Evolutionary conservation across 2,113 vertebrate genomes (phyloP).

Genomic region (Cryptotis parvus): DNA sequence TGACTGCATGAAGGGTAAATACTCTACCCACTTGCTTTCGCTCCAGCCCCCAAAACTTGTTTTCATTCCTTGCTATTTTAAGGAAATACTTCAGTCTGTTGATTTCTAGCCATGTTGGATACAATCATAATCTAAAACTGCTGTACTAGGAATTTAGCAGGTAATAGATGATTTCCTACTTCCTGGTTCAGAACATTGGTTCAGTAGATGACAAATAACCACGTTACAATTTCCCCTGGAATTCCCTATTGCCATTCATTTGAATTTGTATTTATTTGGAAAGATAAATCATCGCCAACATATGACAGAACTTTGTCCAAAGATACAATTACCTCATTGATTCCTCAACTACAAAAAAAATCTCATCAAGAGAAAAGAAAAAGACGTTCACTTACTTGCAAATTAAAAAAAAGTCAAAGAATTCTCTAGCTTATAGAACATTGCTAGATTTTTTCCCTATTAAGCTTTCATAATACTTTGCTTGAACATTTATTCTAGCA

Average conservation of each 20-base stretch:
- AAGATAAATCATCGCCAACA: conserved; percentile 44
- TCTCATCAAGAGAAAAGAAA: conserved; percentile 40
- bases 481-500: not conserved
- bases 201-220: conserved; percentile 40
- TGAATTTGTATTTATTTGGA: conserved; percentile 61
- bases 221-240: not conserved
- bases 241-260: conserved; percentile 47
- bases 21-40: no score
- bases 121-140: conserved; percentile 32
- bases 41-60: no score
- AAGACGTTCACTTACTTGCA: conserved; percentile 5
- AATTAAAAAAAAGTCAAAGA: not conserved
- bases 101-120: conserved; percentile 13
- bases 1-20: no score
- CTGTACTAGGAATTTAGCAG: not conserved
- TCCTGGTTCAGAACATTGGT: not conserved
- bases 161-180: not conserved
- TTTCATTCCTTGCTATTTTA: not conserved
- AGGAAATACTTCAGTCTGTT: not conserved
- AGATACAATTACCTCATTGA: conserved; percentile 47
- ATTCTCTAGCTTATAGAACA: conserved; percentile 32
- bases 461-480: not conserved
- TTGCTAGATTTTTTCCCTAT: not conserved
- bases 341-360: conserved; percentile 67
- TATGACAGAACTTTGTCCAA: conserved; percentile 60